A percentile compares a stretch with the other conserved stretches of the same genome.
Evolutionary conservation across 2,797 vertebrate genomes (phyloP).

Genomic region (Sebastes iracundus): DNA sequence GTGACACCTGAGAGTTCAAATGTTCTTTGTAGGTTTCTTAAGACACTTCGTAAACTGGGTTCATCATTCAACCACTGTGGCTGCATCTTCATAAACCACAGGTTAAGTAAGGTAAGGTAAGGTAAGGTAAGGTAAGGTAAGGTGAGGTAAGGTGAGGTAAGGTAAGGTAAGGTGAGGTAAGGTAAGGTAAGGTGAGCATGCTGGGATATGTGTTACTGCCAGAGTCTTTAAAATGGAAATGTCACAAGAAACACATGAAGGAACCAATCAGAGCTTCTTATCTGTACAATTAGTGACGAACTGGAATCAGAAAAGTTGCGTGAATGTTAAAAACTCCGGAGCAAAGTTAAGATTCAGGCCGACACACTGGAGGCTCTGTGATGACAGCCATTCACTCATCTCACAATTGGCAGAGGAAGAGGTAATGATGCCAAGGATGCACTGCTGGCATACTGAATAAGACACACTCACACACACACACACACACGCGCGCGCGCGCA

Average conservation of each 20-base stretch:
- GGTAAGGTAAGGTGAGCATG: too few relatives aligned
- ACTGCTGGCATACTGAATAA: background rate
- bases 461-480: background rate
- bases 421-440: background rate
- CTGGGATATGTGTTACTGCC: background rate
- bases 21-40: background rate
- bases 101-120: too few relatives aligned
- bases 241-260: background rate
- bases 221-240: background rate
- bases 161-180: too few relatives aligned
- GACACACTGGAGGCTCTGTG: background rate
- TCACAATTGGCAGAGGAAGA: background rate
- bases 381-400: conserved; percentile 24
- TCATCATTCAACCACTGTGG: background rate
- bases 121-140: too few relatives aligned
- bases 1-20: background rate
- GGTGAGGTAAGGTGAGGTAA: too few relatives aligned
- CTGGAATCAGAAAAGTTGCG: background rate
- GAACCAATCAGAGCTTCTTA: background rate
- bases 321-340: background rate
- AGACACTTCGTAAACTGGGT: background rate
- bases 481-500: background rate
- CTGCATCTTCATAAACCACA: background rate
- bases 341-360: conserved; percentile 2
- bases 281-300: background rate